Evolutionary conservation across 2,888 invertebrate genomes (phyloP).

Genomic region (Deroplatys truncata): DNA sequence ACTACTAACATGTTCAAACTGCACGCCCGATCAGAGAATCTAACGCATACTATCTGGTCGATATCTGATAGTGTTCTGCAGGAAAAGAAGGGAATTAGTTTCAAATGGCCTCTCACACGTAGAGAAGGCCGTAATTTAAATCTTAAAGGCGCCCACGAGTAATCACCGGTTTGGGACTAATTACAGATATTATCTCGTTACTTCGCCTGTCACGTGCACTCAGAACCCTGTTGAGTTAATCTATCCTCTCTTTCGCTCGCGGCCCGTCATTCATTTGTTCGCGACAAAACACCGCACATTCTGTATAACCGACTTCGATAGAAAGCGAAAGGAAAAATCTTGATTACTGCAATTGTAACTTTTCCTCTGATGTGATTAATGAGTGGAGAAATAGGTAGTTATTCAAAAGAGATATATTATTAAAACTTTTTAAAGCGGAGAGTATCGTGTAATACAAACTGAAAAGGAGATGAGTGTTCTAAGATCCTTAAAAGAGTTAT

Average conservation of each 20-base stretch:
- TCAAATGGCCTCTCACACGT: background rate
- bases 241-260: background rate
- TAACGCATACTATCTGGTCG: background rate
- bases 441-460: too few relatives aligned
- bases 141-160: background rate
- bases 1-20: too few relatives aligned
- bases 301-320: background rate
- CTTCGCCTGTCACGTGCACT: background rate
- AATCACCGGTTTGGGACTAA: background rate
- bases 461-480: too few relatives aligned
- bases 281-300: background rate
- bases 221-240: background rate
- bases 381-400: too few relatives aligned
- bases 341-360: too few relatives aligned
- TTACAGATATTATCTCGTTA: background rate
- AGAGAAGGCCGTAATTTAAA: background rate
- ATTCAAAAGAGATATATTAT: too few relatives aligned
- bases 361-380: too few relatives aligned
- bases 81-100: background rate
- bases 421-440: too few relatives aligned
- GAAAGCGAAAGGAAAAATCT: background rate
- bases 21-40: background rate
- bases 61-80: background rate
- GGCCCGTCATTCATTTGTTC: background rate
- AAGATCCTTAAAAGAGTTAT: too few relatives aligned